Evolutionary conservation across 2,113 vertebrate genomes (phyloP).

Genomic region (Zosterops borbonicus): DNA sequence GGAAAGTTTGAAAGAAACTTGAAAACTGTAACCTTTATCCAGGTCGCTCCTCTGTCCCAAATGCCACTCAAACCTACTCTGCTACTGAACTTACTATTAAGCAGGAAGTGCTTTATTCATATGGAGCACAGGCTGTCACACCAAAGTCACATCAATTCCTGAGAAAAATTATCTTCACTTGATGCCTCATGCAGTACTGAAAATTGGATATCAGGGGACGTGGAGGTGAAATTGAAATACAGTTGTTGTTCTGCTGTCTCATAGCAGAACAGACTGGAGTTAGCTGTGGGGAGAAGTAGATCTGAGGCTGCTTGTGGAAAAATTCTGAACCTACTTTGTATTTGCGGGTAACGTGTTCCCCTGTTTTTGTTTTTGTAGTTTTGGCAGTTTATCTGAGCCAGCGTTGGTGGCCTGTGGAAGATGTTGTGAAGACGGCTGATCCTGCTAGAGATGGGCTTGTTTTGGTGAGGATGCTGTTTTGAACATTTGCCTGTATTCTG

Average conservation of each 20-base stretch:
- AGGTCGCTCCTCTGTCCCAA: not conserved
- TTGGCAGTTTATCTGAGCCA: conserved; percentile 80
- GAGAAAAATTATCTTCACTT: not conserved
- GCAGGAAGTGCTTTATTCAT: not conserved
- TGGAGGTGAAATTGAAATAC: not conserved
- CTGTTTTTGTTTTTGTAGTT: conserved; percentile 69
- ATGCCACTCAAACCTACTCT: not conserved
- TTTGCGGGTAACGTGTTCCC: not conserved
- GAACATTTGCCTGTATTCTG: not conserved
- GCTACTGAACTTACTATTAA: not conserved
- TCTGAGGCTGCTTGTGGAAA: not conserved
- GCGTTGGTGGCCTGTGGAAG: conserved; percentile 83
- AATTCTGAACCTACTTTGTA: not conserved
- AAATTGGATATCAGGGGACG: not conserved
- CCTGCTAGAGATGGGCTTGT: conserved; percentile 78
- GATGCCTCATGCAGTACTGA: not conserved
- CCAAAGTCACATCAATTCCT: not conserved
- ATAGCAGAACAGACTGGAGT: not conserved
- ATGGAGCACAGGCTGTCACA: not conserved
- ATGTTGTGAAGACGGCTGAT: conserved; percentile 80
- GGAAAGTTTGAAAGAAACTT: not conserved
- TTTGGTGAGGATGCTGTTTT: conserved; percentile 63
- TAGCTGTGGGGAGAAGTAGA: not conserved
- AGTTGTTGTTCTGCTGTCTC: not conserved
- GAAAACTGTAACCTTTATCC: not conserved